phyloP scores from a whole-genome alignment of 2,888 invertebrate species.

The Bugula neritina region DNA sequence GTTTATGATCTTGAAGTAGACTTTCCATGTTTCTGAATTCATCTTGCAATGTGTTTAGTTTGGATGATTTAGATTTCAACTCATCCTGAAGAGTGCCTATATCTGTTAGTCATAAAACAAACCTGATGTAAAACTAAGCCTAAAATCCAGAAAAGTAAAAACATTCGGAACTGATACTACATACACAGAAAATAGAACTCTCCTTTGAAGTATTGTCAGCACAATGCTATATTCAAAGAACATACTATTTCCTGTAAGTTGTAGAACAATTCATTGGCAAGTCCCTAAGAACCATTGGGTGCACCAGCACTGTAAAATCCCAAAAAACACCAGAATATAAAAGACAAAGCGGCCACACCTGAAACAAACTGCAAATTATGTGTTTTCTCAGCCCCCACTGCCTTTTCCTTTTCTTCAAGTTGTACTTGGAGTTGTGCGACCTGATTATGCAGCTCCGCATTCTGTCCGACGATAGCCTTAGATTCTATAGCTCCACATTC shows the following conservation, averaged over 20 bases:
- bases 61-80: background rate
- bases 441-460: slow-evolving; percentile 1
- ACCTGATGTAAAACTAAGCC: too few relatives aligned
- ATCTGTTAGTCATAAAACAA: background rate
- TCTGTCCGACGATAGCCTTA: background rate
- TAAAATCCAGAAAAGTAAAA: too few relatives aligned
- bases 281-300: too few relatives aligned
- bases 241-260: too few relatives aligned
- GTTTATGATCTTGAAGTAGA: background rate
- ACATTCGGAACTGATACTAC: too few relatives aligned
- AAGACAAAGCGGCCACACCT: too few relatives aligned
- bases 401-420: background rate
- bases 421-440: background rate
- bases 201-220: too few relatives aligned
- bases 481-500: slow-evolving; percentile 15
- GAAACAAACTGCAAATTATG: background rate
- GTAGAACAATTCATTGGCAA: too few relatives aligned
- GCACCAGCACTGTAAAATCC: too few relatives aligned
- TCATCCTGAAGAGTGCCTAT: background rate
- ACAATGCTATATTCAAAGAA: too few relatives aligned
- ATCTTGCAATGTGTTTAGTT: background rate
- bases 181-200: too few relatives aligned
- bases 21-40: background rate
- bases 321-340: too few relatives aligned
- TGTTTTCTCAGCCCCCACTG: background rate